Base-by-base conservation (phyloP, 2,797 vertebrate genomes). In the Clarias fuscus region DNA sequence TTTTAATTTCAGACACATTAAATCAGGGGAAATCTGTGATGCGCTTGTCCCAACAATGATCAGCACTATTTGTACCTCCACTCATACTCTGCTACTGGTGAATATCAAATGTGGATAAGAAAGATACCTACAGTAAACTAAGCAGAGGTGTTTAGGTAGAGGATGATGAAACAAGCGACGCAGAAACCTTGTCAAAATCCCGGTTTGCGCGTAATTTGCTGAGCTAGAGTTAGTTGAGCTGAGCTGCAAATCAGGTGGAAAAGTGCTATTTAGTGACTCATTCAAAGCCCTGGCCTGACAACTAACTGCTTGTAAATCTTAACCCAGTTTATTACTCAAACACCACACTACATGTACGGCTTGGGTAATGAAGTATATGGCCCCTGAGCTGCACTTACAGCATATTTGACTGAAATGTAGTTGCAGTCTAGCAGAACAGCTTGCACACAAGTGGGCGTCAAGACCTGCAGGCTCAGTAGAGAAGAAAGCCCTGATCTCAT, bases 381-480 rank as follows among this genome's bases (percentile, higher is more conserved):
- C 7, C 62, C 64, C 62, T 30, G 62, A 65, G 14, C 53, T 67
- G 73, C 62, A 24, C 15, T 75, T 83, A 61, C 30, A 68, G 81
- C 33, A 64, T 79, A 84, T 87, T 84, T 84, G 82, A 79, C 85
- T 65, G 33, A 78, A 86, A 70, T 77, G 53, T 77, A 88, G 48
- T 75, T 67, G 37, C 24, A 48, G 40, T 67, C 53, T 48, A 86
- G 62, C 11, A 75, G 71, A 86, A 83, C 79, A 82, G 37, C 59
- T 77, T 72, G 61, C 8, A 17, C 67, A 59, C 64, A 81, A 62
- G 48, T 27, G 84, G 68, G 80, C 79, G 68, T 71, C 76, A 64
- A 68, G 40, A 82, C 71, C 73, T 84, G 77, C n/a, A 86, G 80
- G 40, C 10, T 4, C 67, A 81, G 40, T 58, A 7, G 27, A 83